Conservation (phyloP, 1,140 invertebrate species). For the Heliothis subflexa region DNA sequence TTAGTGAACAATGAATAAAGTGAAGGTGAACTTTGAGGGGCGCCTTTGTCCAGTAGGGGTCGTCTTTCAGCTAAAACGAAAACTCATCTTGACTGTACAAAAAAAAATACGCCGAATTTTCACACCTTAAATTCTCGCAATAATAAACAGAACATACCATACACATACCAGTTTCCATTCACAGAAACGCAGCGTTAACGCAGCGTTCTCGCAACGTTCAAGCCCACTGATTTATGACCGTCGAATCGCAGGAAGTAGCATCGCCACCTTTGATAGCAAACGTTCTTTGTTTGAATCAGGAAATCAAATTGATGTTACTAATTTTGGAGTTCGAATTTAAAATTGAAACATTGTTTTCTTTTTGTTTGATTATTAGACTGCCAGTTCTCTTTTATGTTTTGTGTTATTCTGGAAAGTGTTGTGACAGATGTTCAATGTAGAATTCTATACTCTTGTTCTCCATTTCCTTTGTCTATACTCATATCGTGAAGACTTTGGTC, state of each 20-base stretch:
- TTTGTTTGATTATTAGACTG: too few relatives aligned
- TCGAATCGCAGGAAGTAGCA: slow-evolving; percentile 22
- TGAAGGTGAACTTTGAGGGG: too few relatives aligned
- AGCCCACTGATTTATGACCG: slow-evolving; percentile 15
- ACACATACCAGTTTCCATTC: not conserved
- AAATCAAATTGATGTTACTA: slow-evolving; percentile 17
- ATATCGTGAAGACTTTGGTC: too few relatives aligned
- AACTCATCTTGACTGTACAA: not conserved
- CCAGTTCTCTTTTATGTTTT: too few relatives aligned
- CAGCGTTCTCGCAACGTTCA: not conserved
- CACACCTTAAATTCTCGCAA: not conserved
- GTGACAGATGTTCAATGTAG: too few relatives aligned
- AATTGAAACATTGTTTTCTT: not conserved
- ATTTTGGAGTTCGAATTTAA: slow-evolving; percentile 18
- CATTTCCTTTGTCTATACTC: too few relatives aligned
- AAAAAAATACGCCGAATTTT: not conserved
- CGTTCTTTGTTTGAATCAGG: slow-evolving; percentile 31
- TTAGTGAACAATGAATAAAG: too few relatives aligned
- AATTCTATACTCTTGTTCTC: too few relatives aligned
- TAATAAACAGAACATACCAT: slow-evolving; percentile 21
- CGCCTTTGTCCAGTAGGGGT: too few relatives aligned
- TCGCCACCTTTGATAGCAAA: slow-evolving; percentile 35
- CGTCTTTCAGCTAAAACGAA: too few relatives aligned
- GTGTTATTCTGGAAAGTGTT: too few relatives aligned
- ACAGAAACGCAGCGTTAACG: slow-evolving; percentile 16